These are phyloP conservation scores for Percina caprodes DNA, from an alignment of 2,113 vertebrate species.

Conservation along the genomic window DNA sequence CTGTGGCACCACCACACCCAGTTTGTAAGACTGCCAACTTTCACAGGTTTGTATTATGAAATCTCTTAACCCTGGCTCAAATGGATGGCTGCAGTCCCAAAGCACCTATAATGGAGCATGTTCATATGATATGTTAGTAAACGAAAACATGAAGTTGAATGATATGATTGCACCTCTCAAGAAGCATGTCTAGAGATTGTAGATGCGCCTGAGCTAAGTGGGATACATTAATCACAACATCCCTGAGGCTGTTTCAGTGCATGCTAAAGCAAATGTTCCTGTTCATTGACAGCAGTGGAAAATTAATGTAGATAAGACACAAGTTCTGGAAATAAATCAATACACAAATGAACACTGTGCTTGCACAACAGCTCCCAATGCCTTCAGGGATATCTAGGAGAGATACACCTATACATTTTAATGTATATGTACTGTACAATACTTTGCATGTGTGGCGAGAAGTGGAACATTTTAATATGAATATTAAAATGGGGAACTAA, in stretches of 20 bases:
- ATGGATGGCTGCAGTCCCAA: slow-evolving; percentile 46
- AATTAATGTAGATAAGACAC: slow-evolving; percentile 57
- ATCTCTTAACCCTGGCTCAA: slow-evolving; percentile 67
- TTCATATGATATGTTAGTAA: slow-evolving; percentile 63
- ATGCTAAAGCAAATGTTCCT: slow-evolving; percentile 70
- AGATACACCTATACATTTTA: slow-evolving; percentile 6
- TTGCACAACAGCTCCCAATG: slow-evolving; percentile 11
- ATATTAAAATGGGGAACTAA: too few species aligned
- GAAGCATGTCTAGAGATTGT: slow-evolving; percentile 53
- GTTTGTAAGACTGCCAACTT: slow-evolving; percentile 59
- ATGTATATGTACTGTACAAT: not conserved
- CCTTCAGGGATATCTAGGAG: slow-evolving; percentile 4
- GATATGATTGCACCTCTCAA: slow-evolving; percentile 56
- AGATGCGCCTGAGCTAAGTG: slow-evolving; percentile 65
- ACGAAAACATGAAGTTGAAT: slow-evolving; percentile 68
- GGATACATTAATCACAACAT: slow-evolving; percentile 70
- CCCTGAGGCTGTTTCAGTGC: slow-evolving; percentile 52
- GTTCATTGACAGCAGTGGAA: slow-evolving; percentile 65
- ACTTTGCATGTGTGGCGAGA: not conserved
- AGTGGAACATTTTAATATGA: too few species aligned
- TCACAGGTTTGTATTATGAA: slow-evolving; percentile 59
- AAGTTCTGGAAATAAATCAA: slow-evolving; percentile 57
- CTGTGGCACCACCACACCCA: slow-evolving; percentile 39
- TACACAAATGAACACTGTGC: slow-evolving; percentile 40
- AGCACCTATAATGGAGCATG: slow-evolving; percentile 50